These are phyloP conservation scores for Amphilophus citrinellus DNA, from an alignment of 2,113 vertebrate species.

Conservation along the genomic window DNA sequence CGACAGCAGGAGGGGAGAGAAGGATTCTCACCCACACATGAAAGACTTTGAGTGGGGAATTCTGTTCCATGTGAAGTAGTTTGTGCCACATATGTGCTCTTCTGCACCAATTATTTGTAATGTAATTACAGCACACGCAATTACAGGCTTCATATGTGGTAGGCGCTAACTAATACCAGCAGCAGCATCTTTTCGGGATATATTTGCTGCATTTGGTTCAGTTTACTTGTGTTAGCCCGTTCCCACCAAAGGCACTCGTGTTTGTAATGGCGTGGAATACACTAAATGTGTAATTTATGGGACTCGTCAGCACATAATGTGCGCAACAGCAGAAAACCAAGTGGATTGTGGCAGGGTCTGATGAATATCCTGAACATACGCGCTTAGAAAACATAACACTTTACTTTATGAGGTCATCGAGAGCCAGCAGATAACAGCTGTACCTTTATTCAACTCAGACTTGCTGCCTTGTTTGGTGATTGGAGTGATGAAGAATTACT, in stretches of 20 bases:
- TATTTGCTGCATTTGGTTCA: conserved; percentile 41
- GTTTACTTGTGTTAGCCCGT: conserved; percentile 26
- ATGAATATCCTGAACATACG: conserved; percentile 13
- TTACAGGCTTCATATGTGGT: conserved; percentile 67
- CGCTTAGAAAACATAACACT: background rate
- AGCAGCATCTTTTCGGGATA: conserved; percentile 39
- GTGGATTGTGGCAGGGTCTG: conserved; percentile 31
- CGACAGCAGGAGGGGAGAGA: conserved; percentile 55
- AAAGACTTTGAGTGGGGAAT: conserved; percentile 30
- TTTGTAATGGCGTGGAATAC: conserved; percentile 28
- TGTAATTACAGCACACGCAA: conserved; percentile 58
- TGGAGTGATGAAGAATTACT: background rate
- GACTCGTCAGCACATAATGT: conserved; percentile 7
- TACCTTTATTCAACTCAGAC: background rate
- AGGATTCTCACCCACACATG: conserved; percentile 53
- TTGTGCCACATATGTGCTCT: conserved; percentile 55
- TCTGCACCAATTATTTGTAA: conserved; percentile 51
- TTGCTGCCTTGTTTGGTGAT: background rate
- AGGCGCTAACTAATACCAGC: conserved; percentile 58
- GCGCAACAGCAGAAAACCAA: conserved; percentile 34
- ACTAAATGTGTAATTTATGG: conserved; percentile 44
- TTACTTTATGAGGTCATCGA: conserved; percentile 8
- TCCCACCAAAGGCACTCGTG: conserved; percentile 38
- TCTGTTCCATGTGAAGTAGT: conserved; percentile 36
- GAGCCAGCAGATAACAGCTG: background rate